phyloP scores from a whole-genome alignment of 2,888 invertebrate genomes.

The Pheosia gnoma region DNA sequence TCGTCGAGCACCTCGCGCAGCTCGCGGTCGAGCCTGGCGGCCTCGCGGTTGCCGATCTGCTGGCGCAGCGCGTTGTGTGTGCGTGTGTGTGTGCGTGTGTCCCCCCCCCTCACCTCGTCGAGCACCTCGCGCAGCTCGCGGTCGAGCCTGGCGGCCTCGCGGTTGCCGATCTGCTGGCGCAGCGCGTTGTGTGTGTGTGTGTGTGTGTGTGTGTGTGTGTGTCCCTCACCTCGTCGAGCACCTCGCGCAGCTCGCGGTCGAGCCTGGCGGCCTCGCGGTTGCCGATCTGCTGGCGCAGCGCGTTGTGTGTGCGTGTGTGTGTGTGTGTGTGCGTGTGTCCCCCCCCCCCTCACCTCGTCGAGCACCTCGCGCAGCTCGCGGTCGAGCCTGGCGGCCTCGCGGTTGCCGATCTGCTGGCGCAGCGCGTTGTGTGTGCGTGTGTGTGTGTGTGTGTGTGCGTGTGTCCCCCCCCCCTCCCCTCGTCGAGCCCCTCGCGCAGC shows the following conservation, averaged over 20 bases:
- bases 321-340: too few relatives aligned
- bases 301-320: conserved; percentile 82
- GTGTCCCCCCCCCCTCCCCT: conserved; percentile 48
- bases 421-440: conserved; percentile 89
- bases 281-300: conserved; percentile 97
- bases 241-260: conserved; percentile 98
- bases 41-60: conserved; percentile 98
- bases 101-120: conserved; percentile 63
- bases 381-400: conserved; percentile 96
- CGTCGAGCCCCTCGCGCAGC: conserved; percentile 94
- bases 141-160: conserved; percentile 96
- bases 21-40: conserved; percentile 96
- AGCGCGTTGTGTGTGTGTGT: conserved; percentile 88
- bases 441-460: too few relatives aligned
- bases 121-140: conserved; percentile 98
- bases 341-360: conserved; percentile 63
- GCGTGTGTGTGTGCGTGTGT: too few relatives aligned
- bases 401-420: conserved; percentile 97
- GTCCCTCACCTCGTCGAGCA: conserved; percentile 84
- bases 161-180: conserved; percentile 97
- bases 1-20: conserved; percentile 94
- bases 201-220: too few relatives aligned
- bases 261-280: conserved; percentile 96
- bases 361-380: conserved; percentile 98
- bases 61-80: conserved; percentile 93